Percentiles rank a stretch among this genome's conserved stretches.
These are phyloP conservation scores for Siniperca undulata DNA, from an alignment of 2,797 vertebrate genomes.

Conservation along the genomic window DNA sequence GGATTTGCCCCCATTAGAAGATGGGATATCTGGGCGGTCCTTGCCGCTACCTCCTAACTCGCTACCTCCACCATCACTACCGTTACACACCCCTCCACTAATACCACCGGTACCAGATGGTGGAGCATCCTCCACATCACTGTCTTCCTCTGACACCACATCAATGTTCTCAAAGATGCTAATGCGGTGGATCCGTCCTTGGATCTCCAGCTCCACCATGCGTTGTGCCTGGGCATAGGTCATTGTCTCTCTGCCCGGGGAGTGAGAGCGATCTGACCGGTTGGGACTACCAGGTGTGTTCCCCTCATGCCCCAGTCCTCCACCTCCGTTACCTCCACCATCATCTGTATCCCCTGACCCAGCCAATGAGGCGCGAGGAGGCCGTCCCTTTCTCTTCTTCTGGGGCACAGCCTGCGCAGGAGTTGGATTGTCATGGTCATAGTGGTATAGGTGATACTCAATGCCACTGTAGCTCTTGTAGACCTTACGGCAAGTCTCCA, in stretches of 20 bases:
- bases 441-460: slow-evolving; percentile 98
- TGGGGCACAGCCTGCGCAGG: slow-evolving; percentile 91
- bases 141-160: slow-evolving; percentile 97
- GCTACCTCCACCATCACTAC: slow-evolving; percentile 82
- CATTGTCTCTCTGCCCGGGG: slow-evolving; percentile 96
- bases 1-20: slow-evolving; percentile 86
- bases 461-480: slow-evolving; percentile 99
- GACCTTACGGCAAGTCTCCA: slow-evolving; percentile 97
- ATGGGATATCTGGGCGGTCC: slow-evolving; percentile 91
- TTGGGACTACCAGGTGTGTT: slow-evolving; percentile 91
- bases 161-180: slow-evolving; percentile 99
- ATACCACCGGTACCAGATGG: slow-evolving; percentile 71
- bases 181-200: slow-evolving; percentile 96
- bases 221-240: slow-evolving; percentile 98
- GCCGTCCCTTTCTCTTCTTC: slow-evolving; percentile 97
- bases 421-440: slow-evolving; percentile 97
- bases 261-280: slow-evolving; percentile 93
- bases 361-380: slow-evolving; percentile 90
- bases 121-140: slow-evolving; percentile 79
- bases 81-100: slow-evolving; percentile 81
- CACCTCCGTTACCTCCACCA: slow-evolving; percentile 81
- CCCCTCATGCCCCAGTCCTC: slow-evolving; percentile 84
- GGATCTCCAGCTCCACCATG: slow-evolving; percentile 97
- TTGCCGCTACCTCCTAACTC: slow-evolving; percentile 85
- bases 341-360: slow-evolving; percentile 85